Evolutionary conservation across 2,888 invertebrate genomes (phyloP), one percentile per base, ranked within the genome.

Genomic region (Syrista parreyssii): DNA sequence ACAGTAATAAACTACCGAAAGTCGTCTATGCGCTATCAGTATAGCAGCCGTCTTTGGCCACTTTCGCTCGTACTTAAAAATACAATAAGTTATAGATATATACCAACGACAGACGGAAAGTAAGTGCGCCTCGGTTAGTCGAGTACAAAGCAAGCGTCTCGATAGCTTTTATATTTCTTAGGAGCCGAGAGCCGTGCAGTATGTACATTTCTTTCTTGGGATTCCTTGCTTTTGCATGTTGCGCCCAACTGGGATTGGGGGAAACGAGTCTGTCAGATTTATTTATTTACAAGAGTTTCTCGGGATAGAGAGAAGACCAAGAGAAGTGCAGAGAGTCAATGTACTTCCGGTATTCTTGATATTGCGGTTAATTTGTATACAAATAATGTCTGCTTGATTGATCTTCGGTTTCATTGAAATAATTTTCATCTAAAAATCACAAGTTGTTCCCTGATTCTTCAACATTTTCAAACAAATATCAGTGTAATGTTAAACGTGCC

Each of bases 1-100:
- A 32, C 71, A 71, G 78, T 81, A 81, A 85, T 84, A 85, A 80
- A 85, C 80, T 80, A 85, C 83, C 80, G 82, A 85, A 83, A 83
- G 84, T 79, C 84, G 79, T 77, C 34, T 36, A 68, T 35, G 80
- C 33, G 75, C 77, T 75, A 79, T 36, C 40, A 74, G 68, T 12
- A 68, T 68, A 34, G 75, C 73, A 34, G 75, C 74, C n/a, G 74
- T 40, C 77, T 69, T 68, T 68, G 55, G 72, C 80, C 81, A 82
- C 85, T 85, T 85, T 85, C 85, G 85, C 85, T 80, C 78, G 75
- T 68, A 68, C 68, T 35, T 34, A 82, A 82, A 84, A 85, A 82
- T 79, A 77, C 83, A 79, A 82, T 82, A 84, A 85, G 84, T 85
- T 83, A 81, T 84, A 83, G 84, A 82, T 83, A 71, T 71, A 71